Percentiles rank a stretch among this genome's conserved stretches.
These are phyloP conservation scores for Noctilio leporinus DNA, from an alignment of 2,113 vertebrate genomes.

Conservation along the genomic window DNA sequence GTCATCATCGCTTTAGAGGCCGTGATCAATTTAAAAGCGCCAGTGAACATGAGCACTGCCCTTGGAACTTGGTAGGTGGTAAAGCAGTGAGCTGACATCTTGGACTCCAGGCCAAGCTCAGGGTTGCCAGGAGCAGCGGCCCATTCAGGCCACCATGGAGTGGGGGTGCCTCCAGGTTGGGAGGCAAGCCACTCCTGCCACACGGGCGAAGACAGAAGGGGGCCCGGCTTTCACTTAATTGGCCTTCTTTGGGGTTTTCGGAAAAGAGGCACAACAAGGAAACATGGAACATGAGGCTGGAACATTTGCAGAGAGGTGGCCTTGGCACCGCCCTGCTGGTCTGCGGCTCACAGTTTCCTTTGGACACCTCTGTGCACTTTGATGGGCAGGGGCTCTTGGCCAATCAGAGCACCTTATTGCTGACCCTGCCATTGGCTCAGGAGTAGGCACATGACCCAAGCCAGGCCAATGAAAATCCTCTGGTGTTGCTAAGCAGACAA, in stretches of 20 bases:
- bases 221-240: slow-evolving; percentile 25
- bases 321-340: neutral
- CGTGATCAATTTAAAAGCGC: neutral
- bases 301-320: neutral
- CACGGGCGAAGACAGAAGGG: neutral
- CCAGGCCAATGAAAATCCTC: slow-evolving; percentile 6
- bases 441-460: neutral
- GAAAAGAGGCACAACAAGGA: slow-evolving; percentile 24
- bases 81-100: neutral
- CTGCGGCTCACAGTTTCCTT: slow-evolving; percentile 29
- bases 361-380: neutral
- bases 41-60: neutral
- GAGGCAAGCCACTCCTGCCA: neutral
- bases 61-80: neutral
- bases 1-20: neutral
- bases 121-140: neutral
- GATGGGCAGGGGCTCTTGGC: neutral
- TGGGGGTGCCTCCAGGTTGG: neutral
- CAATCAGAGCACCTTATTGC: slow-evolving; percentile 46
- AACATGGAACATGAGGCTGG: neutral
- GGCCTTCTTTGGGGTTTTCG: slow-evolving; percentile 32
- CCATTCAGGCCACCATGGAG: neutral
- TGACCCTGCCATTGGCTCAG: slow-evolving; percentile 32
- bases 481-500: slow-evolving; percentile 44
- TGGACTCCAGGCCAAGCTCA: neutral